A percentile compares a stretch with the other conserved stretches of the same genome.
These are phyloP conservation scores for Cydia pomonella DNA, from an alignment of 1,140 invertebrate species.

Conservation along the genomic window DNA sequence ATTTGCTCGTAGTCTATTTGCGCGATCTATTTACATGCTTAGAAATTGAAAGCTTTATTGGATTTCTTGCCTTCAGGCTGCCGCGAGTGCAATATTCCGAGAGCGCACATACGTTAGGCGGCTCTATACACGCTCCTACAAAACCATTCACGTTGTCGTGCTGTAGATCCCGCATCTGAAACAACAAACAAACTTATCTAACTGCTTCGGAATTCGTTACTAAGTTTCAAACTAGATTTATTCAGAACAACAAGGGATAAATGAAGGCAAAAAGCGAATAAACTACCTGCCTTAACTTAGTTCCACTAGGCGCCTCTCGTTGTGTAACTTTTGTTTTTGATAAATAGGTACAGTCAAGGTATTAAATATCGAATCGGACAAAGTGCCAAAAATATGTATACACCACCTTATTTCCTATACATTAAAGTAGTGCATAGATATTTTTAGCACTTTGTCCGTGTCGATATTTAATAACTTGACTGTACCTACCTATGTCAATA, in stretches of 20 bases:
- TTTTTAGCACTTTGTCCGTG: too few relatives aligned
- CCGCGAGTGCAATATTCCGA: constrained; percentile 95
- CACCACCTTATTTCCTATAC: too few relatives aligned
- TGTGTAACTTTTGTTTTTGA: constrained; percentile 4
- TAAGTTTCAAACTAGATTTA: too few relatives aligned
- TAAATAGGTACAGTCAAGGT: too few relatives aligned
- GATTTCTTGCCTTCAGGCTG: constrained; percentile 87
- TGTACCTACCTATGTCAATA: too few relatives aligned
- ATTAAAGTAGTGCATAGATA: too few relatives aligned
- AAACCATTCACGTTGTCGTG: constrained; percentile 96
- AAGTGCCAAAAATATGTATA: too few relatives aligned
- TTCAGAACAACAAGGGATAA: too few relatives aligned
- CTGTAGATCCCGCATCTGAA: constrained; percentile 91
- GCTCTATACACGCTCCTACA: constrained; percentile 95
- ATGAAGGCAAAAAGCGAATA: constrained; percentile 7
- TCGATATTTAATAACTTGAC: too few relatives aligned
- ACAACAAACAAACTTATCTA: constrained; percentile 21
- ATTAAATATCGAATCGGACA: too few relatives aligned
- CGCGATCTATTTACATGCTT: constrained; percentile 15
- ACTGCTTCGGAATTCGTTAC: constrained; percentile 5
- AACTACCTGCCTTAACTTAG: constrained; percentile 25
- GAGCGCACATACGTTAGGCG: constrained; percentile 93
- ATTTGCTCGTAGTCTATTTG: background rate
- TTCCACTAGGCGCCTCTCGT: background rate
- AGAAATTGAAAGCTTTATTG: constrained; percentile 16